Base-by-base conservation (phyloP, 2,797 vertebrate genomes). In the Falco concolor region DNA sequence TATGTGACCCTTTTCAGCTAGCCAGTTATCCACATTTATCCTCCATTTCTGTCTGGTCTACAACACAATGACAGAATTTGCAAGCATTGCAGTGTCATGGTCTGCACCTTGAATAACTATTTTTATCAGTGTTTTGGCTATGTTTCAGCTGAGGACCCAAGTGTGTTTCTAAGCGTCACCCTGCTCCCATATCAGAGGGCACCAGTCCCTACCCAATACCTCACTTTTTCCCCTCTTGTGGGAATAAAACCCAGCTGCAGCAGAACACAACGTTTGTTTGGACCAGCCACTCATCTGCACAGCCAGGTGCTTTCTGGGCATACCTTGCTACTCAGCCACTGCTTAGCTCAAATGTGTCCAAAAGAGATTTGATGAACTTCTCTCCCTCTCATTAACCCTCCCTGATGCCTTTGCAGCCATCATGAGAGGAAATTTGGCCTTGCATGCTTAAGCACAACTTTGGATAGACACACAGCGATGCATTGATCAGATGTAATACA, bases 211-310 rank as follows among this genome's bases (percentile, higher is more conserved):
- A 23, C 12, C 22, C 44, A 44, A 20, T 36, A 30, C 12, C 21
- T 61, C 10, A 14, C 10, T 75, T 32, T 52, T 84, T 52, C 20
- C 25, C 10, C 14, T 69, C 25, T 10, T 40, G 6, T 53, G 28
- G 50, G 42, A 57, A 78, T 21, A 42, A 93, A 90, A 53, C 6
- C 13, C 56, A 69, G 13, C 25, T 5, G 5, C 17, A 67, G 23
- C 7, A 34, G 21, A 45, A 25, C 15, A 65, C 12, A 50, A 67
- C 12, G 3, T n/a, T 47, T 64, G 38, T 80, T 60, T 40, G 5
- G 24, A 49, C 24, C 20, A 32, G 21, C 42, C 0, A 0, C 28
- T 63, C 32, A 59, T 16, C 1, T 9, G 44, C 61, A 74, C 18
- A 73, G 10, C 11, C 32, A 54, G 52, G 34, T 2, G 5, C 15